Conservation (phyloP, 2,888 invertebrate genomes). For the Cheilosia vulpina region DNA sequence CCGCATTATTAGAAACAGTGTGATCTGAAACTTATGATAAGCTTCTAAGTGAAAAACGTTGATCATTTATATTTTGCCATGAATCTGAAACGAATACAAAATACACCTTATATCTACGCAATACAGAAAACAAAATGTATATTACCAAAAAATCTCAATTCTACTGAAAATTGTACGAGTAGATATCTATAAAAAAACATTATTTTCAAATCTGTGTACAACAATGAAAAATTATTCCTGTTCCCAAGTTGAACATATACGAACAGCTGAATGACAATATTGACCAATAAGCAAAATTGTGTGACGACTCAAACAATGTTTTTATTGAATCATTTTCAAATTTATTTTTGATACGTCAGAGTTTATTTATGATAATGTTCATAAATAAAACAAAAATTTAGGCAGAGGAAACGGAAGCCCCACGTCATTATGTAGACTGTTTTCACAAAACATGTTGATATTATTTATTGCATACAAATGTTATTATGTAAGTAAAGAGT, state of each 20-base stretch:
- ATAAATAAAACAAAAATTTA: not conserved
- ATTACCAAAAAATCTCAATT: not conserved
- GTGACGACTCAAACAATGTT: conserved; percentile 17
- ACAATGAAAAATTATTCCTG: too few relatives aligned
- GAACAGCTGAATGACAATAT: conserved; percentile 22
- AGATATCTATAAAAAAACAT: too few relatives aligned
- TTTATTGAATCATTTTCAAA: conserved; percentile 43
- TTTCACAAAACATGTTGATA: conserved; percentile 4
- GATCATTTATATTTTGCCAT: conserved; percentile 19
- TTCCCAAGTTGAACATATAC: not conserved
- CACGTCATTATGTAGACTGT: conserved; percentile 20
- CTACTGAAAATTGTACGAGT: not conserved
- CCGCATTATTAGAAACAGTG: conserved; percentile 45
- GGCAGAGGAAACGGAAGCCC: conserved; percentile 4
- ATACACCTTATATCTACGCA: conserved; percentile 7
- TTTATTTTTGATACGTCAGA: conserved; percentile 43
- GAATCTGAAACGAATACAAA: conserved; percentile 47
- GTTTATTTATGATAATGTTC: conserved; percentile 33
- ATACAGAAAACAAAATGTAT: not conserved
- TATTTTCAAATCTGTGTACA: too few relatives aligned
- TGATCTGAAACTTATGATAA: conserved; percentile 11
- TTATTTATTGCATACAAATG: conserved; percentile 36
- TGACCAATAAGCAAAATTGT: not conserved
- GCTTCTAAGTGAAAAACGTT: conserved; percentile 21
- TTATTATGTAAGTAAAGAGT: not conserved